Base-by-base conservation (phyloP, 2,888 invertebrate species). In the Polymixis flavicincta region DNA sequence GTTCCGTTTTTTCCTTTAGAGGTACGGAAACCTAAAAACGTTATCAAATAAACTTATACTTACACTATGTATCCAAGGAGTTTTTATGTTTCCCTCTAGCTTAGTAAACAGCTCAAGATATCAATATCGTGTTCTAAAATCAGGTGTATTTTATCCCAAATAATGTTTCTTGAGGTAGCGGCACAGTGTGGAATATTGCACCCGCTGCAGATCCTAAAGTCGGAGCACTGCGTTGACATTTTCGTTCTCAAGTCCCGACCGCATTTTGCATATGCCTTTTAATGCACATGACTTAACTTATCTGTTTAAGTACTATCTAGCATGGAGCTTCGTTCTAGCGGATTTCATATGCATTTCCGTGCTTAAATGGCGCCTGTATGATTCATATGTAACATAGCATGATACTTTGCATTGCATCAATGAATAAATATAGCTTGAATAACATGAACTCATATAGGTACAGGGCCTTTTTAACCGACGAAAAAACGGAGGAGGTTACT, bases 211-310 rank as follows among this genome's bases (percentile, higher is more conserved):
- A 55, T 66, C 42, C 50, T 55, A 61, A 65, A 74, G 55, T 52
- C 32, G 32, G 48, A 79, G 60, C 55, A 60, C 80, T 61, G 19
- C 61, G 50, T 80, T 61, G 74, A 78, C 66, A 74, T 80, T 78
- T 71, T 74, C 61, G 74, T 74, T 80, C 74, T 57, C 74, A 45
- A 74, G 55, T 37, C 61, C 28, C 61, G 25, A 74, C 66, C 55
- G 74, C 66, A 61, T 74, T 79, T 57, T 66, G 66, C 66, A 78
- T 74, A 57, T 67, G 80, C 42, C 50, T 74, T 73, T 66, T 66
- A 78, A 52, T 74, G 50, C 80, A 63, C 50, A 74, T 66, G 65
- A 55, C 60, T 78, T 60, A 61, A 79, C 42, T 73, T 78, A 61
- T 73, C 37, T 50, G 14, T 78, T 57, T 78, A 55, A 71, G 32